Base-by-base conservation (phyloP, 2,888 invertebrate genomes). In the Rhamnusium bicolor region DNA sequence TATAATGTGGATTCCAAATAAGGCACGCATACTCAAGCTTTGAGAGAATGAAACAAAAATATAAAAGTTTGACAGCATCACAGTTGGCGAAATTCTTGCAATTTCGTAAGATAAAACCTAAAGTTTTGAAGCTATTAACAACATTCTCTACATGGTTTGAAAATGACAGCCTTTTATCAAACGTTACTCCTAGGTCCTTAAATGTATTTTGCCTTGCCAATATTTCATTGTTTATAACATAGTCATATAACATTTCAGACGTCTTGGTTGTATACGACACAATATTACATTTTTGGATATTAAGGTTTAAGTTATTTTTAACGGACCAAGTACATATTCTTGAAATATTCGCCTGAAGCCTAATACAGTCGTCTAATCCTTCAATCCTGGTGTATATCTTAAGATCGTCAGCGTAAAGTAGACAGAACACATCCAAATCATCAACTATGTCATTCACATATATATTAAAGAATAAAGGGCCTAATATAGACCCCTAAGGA, bases 381-480 rank as follows among this genome's bases (percentile, higher is more conserved):
- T 8, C 10, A 24, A 54, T 21, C 19, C 18, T 19, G 5, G 54
- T 10, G 18, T 54, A 58, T 8, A 58, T 29, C 6, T 58, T 58
- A 5, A 58, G 14, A 58, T 58, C 32, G n/a, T 58, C 32, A 10
- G 60, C 60, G 10, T 60, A 60, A 8, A 60, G 10, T 18, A 60
- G 24, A 32, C 32, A 60, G 6, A 14, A 4, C 6, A 60, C 60
- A 40, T 32, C 12, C 14, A 60, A 18, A 2, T 10, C 40, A 14
- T 16, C 16, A 14, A 47, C 47, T 14, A 47, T 47, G 47, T 47
- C n/a, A 47, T 47, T 47, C 29, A 32, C 29, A 8, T 32, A 32
- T 32, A 32, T 32, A 32, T 32, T 32, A 32, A 32, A 32, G 8
- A 32, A 32, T 7, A 8, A 7, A 32, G 29, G 29, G 2, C 3